Conservation (phyloP, 1,140 invertebrate genomes). For the Lepidostoma basale region DNA sequence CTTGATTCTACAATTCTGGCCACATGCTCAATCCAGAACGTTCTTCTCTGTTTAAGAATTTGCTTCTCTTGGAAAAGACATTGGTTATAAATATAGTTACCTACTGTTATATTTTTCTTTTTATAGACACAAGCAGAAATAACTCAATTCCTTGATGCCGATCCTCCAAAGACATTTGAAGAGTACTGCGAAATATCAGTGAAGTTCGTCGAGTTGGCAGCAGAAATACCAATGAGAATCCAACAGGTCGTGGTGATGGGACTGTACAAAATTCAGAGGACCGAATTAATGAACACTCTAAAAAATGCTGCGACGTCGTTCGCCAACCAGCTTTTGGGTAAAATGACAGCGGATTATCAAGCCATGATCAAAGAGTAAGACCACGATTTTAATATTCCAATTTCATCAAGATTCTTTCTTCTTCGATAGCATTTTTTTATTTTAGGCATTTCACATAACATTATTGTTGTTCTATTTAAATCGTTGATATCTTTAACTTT, state of each 20-base stretch:
- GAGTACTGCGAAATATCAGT: slow-evolving; percentile 69
- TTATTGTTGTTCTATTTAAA: too few species aligned
- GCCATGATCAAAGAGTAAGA: slow-evolving; percentile 75
- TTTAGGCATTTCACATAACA: too few species aligned
- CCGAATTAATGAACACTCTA: slow-evolving; percentile 77
- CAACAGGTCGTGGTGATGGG: slow-evolving; percentile 76
- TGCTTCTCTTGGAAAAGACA: background rate
- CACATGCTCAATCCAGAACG: too few species aligned
- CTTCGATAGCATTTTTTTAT: too few species aligned
- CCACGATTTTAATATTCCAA: background rate
- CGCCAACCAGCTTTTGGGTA: slow-evolving; percentile 71
- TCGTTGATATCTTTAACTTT: too few species aligned
- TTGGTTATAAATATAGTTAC: slow-evolving; percentile 35
- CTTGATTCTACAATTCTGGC: too few species aligned
- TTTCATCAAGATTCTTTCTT: background rate
- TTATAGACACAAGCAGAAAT: slow-evolving; percentile 64
- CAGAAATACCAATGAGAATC: slow-evolving; percentile 68
- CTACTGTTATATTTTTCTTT: slow-evolving; percentile 29
- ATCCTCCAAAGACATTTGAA: slow-evolving; percentile 68
- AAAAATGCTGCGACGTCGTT: slow-evolving; percentile 71
- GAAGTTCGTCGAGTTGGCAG: slow-evolving; percentile 68
- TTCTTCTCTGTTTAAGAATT: too few species aligned
- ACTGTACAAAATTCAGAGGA: slow-evolving; percentile 85
- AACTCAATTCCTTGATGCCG: slow-evolving; percentile 69
- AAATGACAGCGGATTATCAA: slow-evolving; percentile 83